phyloP scores from a whole-genome alignment of 2,113 vertebrate species.

The Empidonax traillii region DNA sequence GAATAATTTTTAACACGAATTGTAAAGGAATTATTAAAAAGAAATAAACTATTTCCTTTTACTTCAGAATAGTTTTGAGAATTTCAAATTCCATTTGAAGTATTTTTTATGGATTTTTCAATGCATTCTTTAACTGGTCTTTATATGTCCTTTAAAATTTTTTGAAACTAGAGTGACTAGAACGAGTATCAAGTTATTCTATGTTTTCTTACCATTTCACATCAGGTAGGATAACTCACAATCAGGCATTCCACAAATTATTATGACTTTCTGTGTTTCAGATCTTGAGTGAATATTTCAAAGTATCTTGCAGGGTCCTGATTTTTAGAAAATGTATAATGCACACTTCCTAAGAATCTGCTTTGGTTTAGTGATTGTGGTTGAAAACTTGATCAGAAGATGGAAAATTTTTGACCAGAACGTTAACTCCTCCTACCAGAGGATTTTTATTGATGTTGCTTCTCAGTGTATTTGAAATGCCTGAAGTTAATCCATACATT shows the following conservation, averaged over 20 bases:
- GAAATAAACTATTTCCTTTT: background rate
- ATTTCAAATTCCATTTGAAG: background rate
- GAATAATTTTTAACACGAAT: background rate
- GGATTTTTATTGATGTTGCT: background rate
- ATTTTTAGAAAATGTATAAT: background rate
- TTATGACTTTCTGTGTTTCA: background rate
- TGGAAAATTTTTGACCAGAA: background rate
- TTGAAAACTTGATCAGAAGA: background rate
- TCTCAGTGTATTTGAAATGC: constrained; percentile 13
- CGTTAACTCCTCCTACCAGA: background rate
- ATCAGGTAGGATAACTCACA: background rate
- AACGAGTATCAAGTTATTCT: background rate
- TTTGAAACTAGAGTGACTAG: background rate
- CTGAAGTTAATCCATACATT: background rate
- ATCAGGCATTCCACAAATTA: background rate
- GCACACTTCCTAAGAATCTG: background rate
- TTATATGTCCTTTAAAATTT: background rate
- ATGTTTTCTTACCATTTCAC: background rate
- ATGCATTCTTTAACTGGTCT: background rate
- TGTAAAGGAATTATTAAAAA: background rate
- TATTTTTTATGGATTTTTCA: background rate
- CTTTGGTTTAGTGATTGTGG: background rate
- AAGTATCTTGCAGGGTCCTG: background rate
- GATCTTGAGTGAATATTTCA: background rate
- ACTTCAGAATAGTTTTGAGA: background rate